A percentile compares a stretch with the other conserved stretches of the same genome.
Evolutionary conservation across 2,888 invertebrate genomes (phyloP).

Genomic region (Lithophane socia): DNA sequence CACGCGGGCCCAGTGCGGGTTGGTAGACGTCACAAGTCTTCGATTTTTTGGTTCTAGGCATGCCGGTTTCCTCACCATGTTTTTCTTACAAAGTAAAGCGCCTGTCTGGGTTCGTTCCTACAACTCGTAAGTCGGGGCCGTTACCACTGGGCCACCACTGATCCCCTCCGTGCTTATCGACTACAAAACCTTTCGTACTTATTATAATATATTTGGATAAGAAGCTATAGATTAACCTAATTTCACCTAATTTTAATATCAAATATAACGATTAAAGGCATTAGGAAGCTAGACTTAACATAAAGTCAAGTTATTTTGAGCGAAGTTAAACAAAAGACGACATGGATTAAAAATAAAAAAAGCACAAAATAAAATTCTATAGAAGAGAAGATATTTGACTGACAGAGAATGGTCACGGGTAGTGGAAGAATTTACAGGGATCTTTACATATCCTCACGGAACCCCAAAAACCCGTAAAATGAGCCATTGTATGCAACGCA

Average conservation of each 20-base stretch:
- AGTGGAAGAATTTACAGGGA: background rate
- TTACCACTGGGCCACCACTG: too few species aligned
- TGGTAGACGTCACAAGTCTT: too few species aligned
- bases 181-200: background rate
- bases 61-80: too few species aligned
- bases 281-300: background rate
- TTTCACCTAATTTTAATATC: background rate
- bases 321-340: background rate
- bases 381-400: background rate
- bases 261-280: background rate
- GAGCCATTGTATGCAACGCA: slow-evolving; percentile 48
- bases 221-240: too few species aligned
- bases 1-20: too few species aligned
- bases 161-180: background rate
- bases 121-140: too few species aligned
- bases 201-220: background rate
- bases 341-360: background rate
- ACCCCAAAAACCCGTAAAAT: slow-evolving; percentile 30
- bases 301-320: background rate
- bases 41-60: too few species aligned
- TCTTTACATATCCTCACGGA: background rate
- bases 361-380: background rate
- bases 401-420: background rate
- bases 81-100: too few species aligned
- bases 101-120: too few species aligned